Conservation (phyloP, 2,888 invertebrate species). For the Gordius sp. region DNA sequence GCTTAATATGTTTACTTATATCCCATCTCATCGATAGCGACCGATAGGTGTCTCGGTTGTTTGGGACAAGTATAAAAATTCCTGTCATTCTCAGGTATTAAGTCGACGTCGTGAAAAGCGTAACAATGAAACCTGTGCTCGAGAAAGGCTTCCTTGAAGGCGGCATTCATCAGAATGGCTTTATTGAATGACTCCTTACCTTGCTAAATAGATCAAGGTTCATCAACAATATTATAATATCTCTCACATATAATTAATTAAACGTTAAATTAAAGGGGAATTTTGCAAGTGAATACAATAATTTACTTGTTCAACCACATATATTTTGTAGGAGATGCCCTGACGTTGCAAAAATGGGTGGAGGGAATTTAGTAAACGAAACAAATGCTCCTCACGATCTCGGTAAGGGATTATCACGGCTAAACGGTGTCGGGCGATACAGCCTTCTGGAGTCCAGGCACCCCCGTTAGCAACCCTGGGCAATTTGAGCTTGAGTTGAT, state of each 20-base stretch:
- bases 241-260: not conserved
- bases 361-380: conserved; percentile 18
- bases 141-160: conserved; percentile 24
- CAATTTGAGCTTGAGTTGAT: too few species aligned
- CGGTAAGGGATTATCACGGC: conserved; percentile 23
- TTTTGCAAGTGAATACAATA: too few species aligned
- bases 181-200: conserved; percentile 28
- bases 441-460: conserved; percentile 20
- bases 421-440: conserved; percentile 22
- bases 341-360: conserved; percentile 20
- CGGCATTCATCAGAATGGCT: conserved; percentile 28
- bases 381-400: conserved; percentile 19
- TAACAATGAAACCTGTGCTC: conserved; percentile 27
- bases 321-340: conserved; percentile 19
- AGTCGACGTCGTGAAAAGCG: conserved; percentile 30
- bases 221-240: not conserved
- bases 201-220: conserved; percentile 21
- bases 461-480: conserved; percentile 15
- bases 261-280: not conserved
- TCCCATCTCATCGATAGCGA: conserved; percentile 21
- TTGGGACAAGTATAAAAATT: conserved; percentile 27
- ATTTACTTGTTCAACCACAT: conserved; percentile 22
- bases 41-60: conserved; percentile 25
- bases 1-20: conserved; percentile 18
- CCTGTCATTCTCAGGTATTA: conserved; percentile 26